A percentile compares a stretch with the other conserved stretches of the same genome.
Conservation (phyloP, 2,797 vertebrate genomes). For the Acipenser oxyrinchus region DNA sequence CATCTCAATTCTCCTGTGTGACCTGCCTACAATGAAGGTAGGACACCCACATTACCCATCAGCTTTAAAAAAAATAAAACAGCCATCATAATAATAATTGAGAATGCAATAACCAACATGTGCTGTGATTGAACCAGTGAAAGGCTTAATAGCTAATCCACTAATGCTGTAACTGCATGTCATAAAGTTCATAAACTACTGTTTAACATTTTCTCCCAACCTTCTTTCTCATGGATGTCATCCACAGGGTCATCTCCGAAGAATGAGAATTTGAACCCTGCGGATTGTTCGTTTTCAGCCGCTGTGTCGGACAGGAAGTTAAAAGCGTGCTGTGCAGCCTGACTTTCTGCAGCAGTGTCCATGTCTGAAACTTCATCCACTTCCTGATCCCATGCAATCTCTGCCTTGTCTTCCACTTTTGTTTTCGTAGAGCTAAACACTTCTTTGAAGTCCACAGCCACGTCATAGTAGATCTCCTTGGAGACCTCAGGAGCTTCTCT, state of each 20-base stretch:
- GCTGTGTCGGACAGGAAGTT: constrained; percentile 19
- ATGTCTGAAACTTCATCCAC: constrained; percentile 10
- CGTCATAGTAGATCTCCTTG: constrained; percentile 71
- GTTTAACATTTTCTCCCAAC: constrained; percentile 35
- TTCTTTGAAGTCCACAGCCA: constrained; percentile 69
- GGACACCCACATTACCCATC: neutral
- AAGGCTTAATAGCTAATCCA: neutral
- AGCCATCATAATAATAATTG: neutral
- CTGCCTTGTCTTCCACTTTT: constrained; percentile 18
- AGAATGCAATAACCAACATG: neutral
- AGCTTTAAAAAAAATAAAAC: neutral
- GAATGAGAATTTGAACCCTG: constrained; percentile 81
- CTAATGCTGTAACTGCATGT: neutral
- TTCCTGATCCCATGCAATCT: constrained; percentile 37
- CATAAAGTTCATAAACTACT: neutral
- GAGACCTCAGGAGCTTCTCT: constrained; percentile 76
- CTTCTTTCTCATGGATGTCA: constrained; percentile 38
- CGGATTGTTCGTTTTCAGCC: constrained; percentile 6
- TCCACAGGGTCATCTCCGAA: constrained; percentile 52
- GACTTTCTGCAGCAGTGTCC: neutral
- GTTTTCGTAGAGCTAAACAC: constrained; percentile 57
- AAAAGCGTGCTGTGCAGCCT: constrained; percentile 12
- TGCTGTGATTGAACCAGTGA: neutral
- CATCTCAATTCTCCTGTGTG: too few species aligned
- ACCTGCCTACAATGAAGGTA: neutral